phyloP scores from a whole-genome alignment of 1,140 invertebrate genomes.

The Drosophila tani region DNA sequence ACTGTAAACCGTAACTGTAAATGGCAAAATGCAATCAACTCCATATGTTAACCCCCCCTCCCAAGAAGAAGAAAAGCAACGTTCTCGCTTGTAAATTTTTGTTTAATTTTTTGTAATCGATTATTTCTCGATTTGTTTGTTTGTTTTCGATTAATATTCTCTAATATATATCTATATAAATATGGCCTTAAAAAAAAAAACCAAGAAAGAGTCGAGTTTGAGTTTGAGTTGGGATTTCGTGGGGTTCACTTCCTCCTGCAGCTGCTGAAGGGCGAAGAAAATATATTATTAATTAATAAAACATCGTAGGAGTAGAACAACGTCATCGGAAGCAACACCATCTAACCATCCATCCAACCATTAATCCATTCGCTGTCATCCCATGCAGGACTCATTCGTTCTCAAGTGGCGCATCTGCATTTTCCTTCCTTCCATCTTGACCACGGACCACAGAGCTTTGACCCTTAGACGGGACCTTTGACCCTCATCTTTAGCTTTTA shows the following conservation, averaged over 20 bases:
- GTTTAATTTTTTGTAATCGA: constrained; percentile 38
- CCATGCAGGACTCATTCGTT: constrained; percentile 7
- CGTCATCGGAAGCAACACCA: constrained; percentile 5
- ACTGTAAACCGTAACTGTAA: constrained; percentile 37
- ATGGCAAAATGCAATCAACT: constrained; percentile 53
- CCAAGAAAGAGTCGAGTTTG: constrained; percentile 25
- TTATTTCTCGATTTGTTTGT: constrained; percentile 43
- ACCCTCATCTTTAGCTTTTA: constrained; percentile 53
- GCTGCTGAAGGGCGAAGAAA: constrained; percentile 16
- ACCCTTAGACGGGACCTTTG: constrained; percentile 6
- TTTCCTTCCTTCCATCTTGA: not conserved
- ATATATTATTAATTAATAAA: constrained; percentile 25
- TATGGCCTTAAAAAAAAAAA: constrained; percentile 28
- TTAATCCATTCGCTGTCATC: constrained; percentile 17
- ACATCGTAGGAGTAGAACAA: constrained; percentile 41
- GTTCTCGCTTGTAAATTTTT: constrained; percentile 45
- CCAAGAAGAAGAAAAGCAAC: constrained; percentile 4
- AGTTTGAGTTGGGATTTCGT: constrained; percentile 28
- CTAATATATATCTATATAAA: constrained; percentile 50
- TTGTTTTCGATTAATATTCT: constrained; percentile 50
- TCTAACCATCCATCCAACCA: constrained; percentile 16
- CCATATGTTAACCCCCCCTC: constrained; percentile 33
- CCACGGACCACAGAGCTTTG: constrained; percentile 6
- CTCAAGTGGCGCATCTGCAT: constrained; percentile 29
- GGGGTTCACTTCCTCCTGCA: constrained; percentile 34